Conservation (phyloP, 2,113 vertebrate species). For the Sula dactylatra region DNA sequence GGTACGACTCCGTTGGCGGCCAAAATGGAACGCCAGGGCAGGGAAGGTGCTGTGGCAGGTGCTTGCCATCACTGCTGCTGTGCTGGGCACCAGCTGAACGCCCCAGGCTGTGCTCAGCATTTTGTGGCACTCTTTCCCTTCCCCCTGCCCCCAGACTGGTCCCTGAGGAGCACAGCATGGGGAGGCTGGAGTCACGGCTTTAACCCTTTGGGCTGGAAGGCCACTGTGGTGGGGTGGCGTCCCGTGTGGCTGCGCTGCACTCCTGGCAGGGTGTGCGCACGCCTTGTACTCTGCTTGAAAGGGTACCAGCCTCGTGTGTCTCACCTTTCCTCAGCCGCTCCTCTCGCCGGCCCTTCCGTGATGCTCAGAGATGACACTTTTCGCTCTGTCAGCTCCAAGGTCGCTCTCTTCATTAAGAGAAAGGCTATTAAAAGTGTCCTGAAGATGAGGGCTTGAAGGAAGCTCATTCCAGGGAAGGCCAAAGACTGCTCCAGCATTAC, state of each 20-base stretch:
- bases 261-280: not conserved
- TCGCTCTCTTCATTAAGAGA: not conserved
- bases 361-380: not conserved
- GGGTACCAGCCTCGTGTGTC: not conserved
- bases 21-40: accelerated
- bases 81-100: not conserved
- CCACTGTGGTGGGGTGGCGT: accelerated
- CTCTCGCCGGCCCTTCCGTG: not conserved
- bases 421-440: not conserved
- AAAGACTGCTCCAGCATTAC: not conserved
- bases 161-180: accelerated
- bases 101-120: not conserved
- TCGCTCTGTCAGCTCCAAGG: not conserved
- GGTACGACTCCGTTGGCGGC: not conserved
- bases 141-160: not conserved
- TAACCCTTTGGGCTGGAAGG: not conserved
- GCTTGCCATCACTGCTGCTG: not conserved
- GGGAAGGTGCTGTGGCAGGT: not conserved
- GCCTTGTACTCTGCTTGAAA: not conserved
- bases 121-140: not conserved
- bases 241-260: not conserved
- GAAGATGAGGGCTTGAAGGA: not conserved
- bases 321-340: not conserved
- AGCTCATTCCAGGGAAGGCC: not conserved
- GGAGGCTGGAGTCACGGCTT: not conserved